Evolutionary conservation across 2,113 vertebrate species (phyloP), one percentile per base, ranked within the genome.

Genomic region (Colistium nudipinnis): DNA sequence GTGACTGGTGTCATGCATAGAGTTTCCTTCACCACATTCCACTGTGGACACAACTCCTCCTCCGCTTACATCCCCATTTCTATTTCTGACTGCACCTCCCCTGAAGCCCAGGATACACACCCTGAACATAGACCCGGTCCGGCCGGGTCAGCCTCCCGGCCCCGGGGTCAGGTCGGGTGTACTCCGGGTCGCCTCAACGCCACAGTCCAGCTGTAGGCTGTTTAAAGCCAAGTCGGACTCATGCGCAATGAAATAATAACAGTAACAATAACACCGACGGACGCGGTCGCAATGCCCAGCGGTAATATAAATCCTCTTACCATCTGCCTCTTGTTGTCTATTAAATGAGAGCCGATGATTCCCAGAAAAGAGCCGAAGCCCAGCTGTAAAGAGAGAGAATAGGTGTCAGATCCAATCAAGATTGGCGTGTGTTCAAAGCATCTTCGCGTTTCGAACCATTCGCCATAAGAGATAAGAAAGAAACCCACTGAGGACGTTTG

Each of bases 261-360:
- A 41, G 36, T 43, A 11, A 3, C 12, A 19, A n/a, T 65, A 69
- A 62, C 53, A 56, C 6, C 0, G 24, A 54, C 36, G 22, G 61
- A 59, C 70, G 51, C 10, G 43, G 82, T 76, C 76, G 47, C 44
- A 78, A 66, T 27, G 30, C 43, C 86, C 76, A 54, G 74, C 70
- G 53, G 51, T 69, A 67, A 85, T 59, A 69, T 53, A 80, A 87
- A 80, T 94, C 93, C 53, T 83, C 93, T 97, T 94, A 99, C 98
- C 98, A 99, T 98, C 91, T 99, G 98, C 83, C 96, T 94, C 93
- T 98, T 99, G 92, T 99, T 98, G 80, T 98, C 98, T 85, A 98
- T 95, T 87, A 99, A 93, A 92, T 99, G 97, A 83, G 97, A 94
- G 51, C 98, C 98, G 1, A 99, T 98, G 88, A 99, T 97, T 94